Evolutionary conservation across 2,113 vertebrate genomes (phyloP), one percentile per base, ranked within the genome.

Genomic region (Serinus canaria): DNA sequence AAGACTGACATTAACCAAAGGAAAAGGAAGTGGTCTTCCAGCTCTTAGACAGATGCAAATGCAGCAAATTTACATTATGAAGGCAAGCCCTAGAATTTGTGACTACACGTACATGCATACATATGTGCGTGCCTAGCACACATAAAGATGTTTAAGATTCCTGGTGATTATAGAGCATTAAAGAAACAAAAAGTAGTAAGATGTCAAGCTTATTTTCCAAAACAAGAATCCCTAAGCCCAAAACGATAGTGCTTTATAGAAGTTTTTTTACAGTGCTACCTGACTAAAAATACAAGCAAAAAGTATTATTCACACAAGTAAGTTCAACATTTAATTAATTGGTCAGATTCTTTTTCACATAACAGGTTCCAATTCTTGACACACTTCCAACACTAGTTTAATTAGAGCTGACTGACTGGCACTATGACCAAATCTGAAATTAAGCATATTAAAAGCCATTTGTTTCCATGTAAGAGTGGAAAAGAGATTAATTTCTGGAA

Each of bases 11-110:
- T 53, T 55, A 93, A 62, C 33, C 81, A 85, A 76, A 87, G 83
- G 73, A 95, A 96, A 92, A 92, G 89, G 84, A 97, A 92, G 72
- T 63, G 59, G 75, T 28, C 78, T 69, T 85, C 49, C 43, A 83
- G n/a, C 72, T 73, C 67, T 50, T n/a, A 50, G 6, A 74, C 22
- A 63, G 27, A 80, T 3, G 35, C 12, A 80, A 92, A 76, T 79
- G 94, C 80, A 94, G 83, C 83, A 78, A 41, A 66, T 68, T 52
- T 77, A 50, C 2, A 59, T 14, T 46, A 69, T 19, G 41, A 15
- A 46, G 59, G n/a, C 13, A 78, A 87, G 23, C 7, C 31, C 11
- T 21, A 60, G 27, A 30, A 86, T 28, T 2, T 83, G 37, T 28
- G 18, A 69, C 62, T 67, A 53, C 10, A 46, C 25, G 19, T 19